Evolutionary conservation across 1,140 invertebrate genomes (phyloP).

Genomic region (Drosophila gunungcola): DNA sequence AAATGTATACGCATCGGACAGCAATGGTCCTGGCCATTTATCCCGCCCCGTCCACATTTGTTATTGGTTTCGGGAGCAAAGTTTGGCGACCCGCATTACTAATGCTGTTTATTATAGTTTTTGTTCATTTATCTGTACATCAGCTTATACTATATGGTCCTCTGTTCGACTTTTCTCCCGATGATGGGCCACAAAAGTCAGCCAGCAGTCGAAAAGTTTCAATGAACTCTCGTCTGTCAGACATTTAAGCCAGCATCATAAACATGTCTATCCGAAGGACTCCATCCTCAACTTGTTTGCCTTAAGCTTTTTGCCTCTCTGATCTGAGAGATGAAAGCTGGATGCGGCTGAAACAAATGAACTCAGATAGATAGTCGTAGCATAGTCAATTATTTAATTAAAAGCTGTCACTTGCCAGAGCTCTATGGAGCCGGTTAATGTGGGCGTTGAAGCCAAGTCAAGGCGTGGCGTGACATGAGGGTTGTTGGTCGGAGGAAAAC

Average conservation of each 20-base stretch:
- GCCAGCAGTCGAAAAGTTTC: conserved; percentile 43
- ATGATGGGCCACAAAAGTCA: conserved; percentile 28
- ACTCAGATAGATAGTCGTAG: conserved; percentile 27
- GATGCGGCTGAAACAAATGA: conserved; percentile 23
- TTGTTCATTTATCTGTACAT: conserved; percentile 24
- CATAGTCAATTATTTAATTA: conserved; percentile 79
- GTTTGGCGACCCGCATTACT: conserved; percentile 67
- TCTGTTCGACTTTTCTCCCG: conserved; percentile 1
- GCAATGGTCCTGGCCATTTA: conserved; percentile 53
- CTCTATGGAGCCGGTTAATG: conserved; percentile 51
- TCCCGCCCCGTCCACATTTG: conserved; percentile 44
- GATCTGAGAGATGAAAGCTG: conserved; percentile 61
- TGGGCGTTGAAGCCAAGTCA: conserved; percentile 36
- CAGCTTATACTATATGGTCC: conserved; percentile 21
- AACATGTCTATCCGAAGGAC: conserved; percentile 28
- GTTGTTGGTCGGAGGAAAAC: conserved; percentile 1
- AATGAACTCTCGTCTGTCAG: conserved; percentile 50
- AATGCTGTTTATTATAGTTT: conserved; percentile 45
- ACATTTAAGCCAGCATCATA: conserved; percentile 57
- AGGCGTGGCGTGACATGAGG: conserved; percentile 1
- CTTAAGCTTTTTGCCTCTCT: conserved; percentile 20
- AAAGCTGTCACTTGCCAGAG: conserved; percentile 67
- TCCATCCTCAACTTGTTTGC: conserved; percentile 11
- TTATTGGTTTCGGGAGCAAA: conserved; percentile 37
- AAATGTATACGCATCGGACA: conserved; percentile 56